phyloP scores from a whole-genome alignment of 2,113 vertebrate genomes.

The Acanthisitta chloris region DNA sequence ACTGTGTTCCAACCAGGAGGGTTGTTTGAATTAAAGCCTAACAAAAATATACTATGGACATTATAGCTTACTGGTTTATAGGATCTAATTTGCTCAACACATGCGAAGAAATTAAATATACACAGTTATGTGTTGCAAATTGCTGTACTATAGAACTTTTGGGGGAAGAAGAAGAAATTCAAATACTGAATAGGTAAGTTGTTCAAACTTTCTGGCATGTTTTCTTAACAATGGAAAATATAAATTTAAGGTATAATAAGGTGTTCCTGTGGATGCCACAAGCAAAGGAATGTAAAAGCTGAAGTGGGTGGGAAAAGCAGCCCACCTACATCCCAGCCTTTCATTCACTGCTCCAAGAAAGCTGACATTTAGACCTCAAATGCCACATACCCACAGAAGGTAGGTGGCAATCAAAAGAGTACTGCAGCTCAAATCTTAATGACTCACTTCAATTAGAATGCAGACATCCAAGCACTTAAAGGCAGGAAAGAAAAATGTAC shows the following conservation, averaged over 20 bases:
- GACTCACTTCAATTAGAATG: background rate
- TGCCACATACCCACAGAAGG: background rate
- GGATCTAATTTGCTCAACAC: background rate
- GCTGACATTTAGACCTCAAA: background rate
- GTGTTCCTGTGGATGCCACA: background rate
- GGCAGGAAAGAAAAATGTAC: background rate
- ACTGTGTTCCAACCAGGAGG: background rate
- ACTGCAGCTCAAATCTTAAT: background rate
- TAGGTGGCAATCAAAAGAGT: background rate
- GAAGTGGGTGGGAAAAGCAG: background rate
- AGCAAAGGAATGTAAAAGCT: background rate
- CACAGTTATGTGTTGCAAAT: background rate
- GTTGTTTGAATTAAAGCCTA: background rate
- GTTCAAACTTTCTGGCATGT: background rate
- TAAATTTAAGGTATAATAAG: background rate
- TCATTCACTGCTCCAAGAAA: background rate
- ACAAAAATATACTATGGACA: background rate
- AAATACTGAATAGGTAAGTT: background rate
- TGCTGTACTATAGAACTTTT: background rate
- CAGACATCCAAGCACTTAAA: background rate
- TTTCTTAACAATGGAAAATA: background rate
- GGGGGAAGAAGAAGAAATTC: background rate
- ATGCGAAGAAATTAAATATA: background rate
- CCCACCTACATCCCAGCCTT: background rate
- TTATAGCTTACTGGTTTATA: background rate